Conservation (phyloP, 2,888 invertebrate genomes). For the Epiblema foenella region DNA sequence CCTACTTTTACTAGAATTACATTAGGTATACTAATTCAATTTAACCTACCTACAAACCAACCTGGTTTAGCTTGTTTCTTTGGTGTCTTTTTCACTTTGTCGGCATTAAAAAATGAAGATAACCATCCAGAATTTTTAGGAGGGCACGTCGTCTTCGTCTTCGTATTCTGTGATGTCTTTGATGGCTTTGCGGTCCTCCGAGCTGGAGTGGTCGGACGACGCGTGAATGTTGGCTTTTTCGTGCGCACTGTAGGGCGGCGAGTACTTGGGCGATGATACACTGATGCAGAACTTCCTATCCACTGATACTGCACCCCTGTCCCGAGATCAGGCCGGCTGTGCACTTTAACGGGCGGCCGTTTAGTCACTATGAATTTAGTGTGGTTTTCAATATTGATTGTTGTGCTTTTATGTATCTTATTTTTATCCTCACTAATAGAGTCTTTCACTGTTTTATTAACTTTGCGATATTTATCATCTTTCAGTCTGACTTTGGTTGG, state of each 20-base stretch:
- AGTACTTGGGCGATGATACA: conserved; percentile 46
- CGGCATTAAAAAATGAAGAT: conserved; percentile 67
- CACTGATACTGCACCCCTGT: conserved; percentile 63
- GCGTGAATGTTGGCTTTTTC: conserved; percentile 48
- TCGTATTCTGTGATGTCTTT: conserved; percentile 60
- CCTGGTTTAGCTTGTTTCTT: conserved; percentile 69
- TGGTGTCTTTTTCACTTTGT: conserved; percentile 60
- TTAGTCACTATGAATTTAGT: conserved; percentile 77
- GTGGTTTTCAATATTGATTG: conserved; percentile 78
- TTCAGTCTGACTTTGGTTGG: conserved; percentile 72
- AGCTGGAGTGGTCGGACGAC: conserved; percentile 52
- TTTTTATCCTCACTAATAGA: conserved; percentile 64
- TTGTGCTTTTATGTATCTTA: conserved; percentile 72
- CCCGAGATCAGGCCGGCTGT: conserved; percentile 49
- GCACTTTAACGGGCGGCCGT: conserved; percentile 55
- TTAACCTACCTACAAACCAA: conserved; percentile 73
- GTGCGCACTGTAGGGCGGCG: conserved; percentile 51
- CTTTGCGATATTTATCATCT: conserved; percentile 66
- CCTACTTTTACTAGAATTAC: neutral
- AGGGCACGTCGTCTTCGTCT: conserved; percentile 64
- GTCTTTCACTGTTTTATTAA: conserved; percentile 70
- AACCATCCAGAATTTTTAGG: conserved; percentile 69
- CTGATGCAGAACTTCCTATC: conserved; percentile 55
- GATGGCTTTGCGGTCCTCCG: conserved; percentile 60
- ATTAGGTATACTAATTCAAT: conserved; percentile 4